phyloP scores from a whole-genome alignment of 2,888 invertebrate genomes.

The Ceramica pisi region DNA sequence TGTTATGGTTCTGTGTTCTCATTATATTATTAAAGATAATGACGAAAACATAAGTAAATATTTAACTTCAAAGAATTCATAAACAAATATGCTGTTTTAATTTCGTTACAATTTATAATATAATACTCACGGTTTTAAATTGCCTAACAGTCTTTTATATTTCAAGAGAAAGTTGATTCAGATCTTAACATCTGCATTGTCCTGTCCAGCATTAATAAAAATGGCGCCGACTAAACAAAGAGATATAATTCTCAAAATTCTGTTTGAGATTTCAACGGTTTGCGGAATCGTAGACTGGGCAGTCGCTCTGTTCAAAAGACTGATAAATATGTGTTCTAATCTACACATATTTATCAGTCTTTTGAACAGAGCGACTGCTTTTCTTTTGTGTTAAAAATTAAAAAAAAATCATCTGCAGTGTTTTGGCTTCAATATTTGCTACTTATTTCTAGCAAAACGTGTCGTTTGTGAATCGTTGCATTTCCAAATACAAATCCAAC shows the following conservation, averaged over 20 bases:
- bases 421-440: not conserved
- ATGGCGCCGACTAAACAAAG: conserved; percentile 44
- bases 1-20: too few species aligned
- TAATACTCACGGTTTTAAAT: conserved; percentile 25
- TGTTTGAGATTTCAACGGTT: conserved; percentile 29
- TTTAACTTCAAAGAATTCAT: not conserved
- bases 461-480: not conserved
- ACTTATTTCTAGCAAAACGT: not conserved
- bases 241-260: conserved; percentile 51
- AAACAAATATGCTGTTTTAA: conserved; percentile 7
- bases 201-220: conserved; percentile 54
- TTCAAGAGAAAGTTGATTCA: conserved; percentile 59
- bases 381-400: not conserved
- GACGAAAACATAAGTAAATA: not conserved
- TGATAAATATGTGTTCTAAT: too few species aligned
- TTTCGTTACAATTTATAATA: conserved; percentile 26
- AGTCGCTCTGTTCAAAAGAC: too few species aligned
- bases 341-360: not conserved
- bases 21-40: not conserved
- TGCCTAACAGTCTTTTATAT: conserved; percentile 40
- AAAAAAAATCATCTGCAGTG: not conserved
- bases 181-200: conserved; percentile 57
- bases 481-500: conserved; percentile 7
- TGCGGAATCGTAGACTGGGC: conserved; percentile 2
- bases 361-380: not conserved